These are phyloP conservation scores for Tetraodon nigroviridis DNA, from an alignment of 2,113 vertebrate genomes.

Conservation along the genomic window DNA sequence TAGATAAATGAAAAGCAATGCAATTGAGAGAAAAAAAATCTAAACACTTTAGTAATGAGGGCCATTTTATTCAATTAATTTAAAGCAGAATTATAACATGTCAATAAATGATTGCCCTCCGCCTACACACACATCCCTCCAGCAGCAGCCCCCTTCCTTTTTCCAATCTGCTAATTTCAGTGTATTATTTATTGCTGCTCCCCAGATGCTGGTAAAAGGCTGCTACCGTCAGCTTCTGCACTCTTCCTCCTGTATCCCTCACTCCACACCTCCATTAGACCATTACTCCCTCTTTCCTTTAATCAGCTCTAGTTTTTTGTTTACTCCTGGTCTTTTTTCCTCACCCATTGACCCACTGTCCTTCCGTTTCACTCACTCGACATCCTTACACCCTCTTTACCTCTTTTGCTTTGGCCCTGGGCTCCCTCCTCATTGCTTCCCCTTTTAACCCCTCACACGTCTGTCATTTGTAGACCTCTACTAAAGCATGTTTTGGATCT, in stretches of 20 bases:
- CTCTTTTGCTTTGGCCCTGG: slow-evolving; percentile 10
- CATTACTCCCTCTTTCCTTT: slow-evolving; percentile 1
- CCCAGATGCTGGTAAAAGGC: slow-evolving; percentile 61
- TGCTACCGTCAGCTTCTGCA: slow-evolving; percentile 60
- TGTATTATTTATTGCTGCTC: slow-evolving; percentile 72
- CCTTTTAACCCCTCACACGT: slow-evolving; percentile 6
- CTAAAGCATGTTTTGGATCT: slow-evolving; percentile 12
- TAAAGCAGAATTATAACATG: background rate
- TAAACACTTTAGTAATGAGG: background rate
- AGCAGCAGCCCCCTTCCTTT: slow-evolving; percentile 27
- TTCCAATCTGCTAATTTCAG: slow-evolving; percentile 71
- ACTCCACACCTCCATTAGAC: slow-evolving; percentile 19
- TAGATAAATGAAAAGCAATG: background rate
- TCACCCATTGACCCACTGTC: background rate
- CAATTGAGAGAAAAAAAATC: background rate
- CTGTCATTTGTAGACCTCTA: slow-evolving; percentile 8
- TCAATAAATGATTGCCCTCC: background rate
- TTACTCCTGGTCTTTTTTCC: background rate
- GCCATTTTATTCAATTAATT: background rate
- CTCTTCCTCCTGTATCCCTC: slow-evolving; percentile 8
- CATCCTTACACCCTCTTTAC: slow-evolving; percentile 8
- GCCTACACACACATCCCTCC: slow-evolving; percentile 5
- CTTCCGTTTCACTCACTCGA: background rate
- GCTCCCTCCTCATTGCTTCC: slow-evolving; percentile 12
- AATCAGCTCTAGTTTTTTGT: background rate